These are phyloP conservation scores for Pilophorus perplexus DNA, from an alignment of 2,888 invertebrate species.

Conservation along the genomic window DNA sequence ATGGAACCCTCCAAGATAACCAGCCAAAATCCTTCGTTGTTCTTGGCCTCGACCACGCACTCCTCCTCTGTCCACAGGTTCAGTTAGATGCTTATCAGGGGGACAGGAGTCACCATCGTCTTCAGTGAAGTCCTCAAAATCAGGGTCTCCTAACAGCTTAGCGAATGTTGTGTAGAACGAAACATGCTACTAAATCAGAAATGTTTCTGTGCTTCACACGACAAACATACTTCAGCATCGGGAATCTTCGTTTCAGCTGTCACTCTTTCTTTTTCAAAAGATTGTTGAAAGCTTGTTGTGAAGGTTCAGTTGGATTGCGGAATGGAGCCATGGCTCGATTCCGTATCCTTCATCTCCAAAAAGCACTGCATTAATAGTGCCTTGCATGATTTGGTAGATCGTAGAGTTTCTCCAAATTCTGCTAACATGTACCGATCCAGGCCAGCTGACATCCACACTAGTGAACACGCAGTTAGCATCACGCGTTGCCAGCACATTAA, in stretches of 20 bases:
- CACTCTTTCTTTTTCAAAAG: neutral
- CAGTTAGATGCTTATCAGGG: too few relatives aligned
- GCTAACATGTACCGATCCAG: neutral
- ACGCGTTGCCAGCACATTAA: slow-evolving; percentile 1
- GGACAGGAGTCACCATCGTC: too few relatives aligned
- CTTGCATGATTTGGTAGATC: neutral
- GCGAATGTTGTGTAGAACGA: neutral
- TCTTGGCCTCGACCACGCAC: too few relatives aligned
- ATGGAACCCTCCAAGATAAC: too few relatives aligned
- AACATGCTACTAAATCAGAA: too few relatives aligned
- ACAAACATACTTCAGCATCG: neutral
- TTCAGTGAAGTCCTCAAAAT: too few relatives aligned
- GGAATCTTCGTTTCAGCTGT: slow-evolving; percentile 7
- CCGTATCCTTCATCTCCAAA: neutral
- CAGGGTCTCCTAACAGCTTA: too few relatives aligned
- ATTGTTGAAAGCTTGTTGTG: neutral
- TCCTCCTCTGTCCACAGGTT: too few relatives aligned
- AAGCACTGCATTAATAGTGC: neutral
- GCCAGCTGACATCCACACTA: neutral
- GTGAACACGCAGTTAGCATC: neutral
- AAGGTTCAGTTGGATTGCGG: neutral
- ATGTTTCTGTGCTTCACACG: neutral
- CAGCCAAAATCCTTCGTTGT: too few relatives aligned
- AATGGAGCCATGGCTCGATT: neutral
- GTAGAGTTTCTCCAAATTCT: neutral